These are phyloP conservation scores for Gymnocypris eckloni DNA, from an alignment of 2,797 vertebrate genomes.

Conservation along the genomic window DNA sequence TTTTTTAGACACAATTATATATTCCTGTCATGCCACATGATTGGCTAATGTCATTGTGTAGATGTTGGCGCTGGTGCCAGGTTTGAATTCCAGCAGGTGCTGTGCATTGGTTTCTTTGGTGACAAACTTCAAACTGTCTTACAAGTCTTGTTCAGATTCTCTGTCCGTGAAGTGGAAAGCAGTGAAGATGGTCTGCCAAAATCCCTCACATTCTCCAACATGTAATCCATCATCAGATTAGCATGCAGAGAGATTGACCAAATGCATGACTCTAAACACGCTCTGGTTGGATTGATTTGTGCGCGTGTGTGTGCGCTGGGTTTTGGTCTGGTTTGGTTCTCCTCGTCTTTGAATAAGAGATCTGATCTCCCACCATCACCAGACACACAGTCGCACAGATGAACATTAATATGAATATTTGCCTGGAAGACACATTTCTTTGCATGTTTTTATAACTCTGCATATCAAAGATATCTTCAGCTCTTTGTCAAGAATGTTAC, in stretches of 20 bases:
- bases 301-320: conserved; percentile 5
- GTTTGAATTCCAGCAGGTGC: conserved; percentile 37
- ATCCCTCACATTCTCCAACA: conserved; percentile 29
- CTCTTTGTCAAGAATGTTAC: neutral
- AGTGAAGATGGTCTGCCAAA: conserved; percentile 46
- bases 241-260: conserved; percentile 36
- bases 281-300: neutral
- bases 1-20: conserved; percentile 4
- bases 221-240: conserved; percentile 50
- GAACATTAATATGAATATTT: conserved; percentile 62
- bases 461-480: conserved; percentile 24
- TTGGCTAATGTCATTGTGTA: conserved; percentile 19
- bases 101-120: conserved; percentile 34
- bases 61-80: conserved; percentile 9
- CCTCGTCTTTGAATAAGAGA: conserved; percentile 41
- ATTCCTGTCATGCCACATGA: neutral
- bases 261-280: conserved; percentile 12
- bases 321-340: conserved; percentile 10
- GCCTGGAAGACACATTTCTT: conserved; percentile 33
- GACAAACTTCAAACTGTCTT: conserved; percentile 48
- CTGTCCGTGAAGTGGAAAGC: conserved; percentile 48
- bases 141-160: conserved; percentile 27
- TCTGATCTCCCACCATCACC: conserved; percentile 9
- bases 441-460: conserved; percentile 28
- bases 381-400: conserved; percentile 52